A percentile compares a stretch with the other conserved stretches of the same genome.
phyloP scores from a whole-genome alignment of 53 echinoderm and acorn worm species.

The Patiria pectinifera region DNA sequence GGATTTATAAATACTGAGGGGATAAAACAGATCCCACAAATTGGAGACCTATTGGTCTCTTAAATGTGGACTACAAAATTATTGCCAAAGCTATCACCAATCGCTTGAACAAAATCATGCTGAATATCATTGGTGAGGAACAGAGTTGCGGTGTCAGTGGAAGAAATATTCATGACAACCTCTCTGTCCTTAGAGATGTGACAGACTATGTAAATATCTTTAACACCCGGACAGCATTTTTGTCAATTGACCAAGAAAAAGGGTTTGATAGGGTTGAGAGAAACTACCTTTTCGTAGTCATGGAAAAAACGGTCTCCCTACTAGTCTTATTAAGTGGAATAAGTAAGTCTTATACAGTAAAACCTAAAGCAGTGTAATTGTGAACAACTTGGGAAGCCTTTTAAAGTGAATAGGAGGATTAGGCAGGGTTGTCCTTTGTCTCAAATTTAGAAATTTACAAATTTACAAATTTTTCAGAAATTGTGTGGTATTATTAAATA shows the following conservation, averaged over 20 bases:
- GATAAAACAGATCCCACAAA: neutral
- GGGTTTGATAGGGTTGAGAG: neutral
- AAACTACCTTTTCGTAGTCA: neutral
- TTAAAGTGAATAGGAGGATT: slow-evolving; percentile 2
- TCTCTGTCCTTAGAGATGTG: neutral
- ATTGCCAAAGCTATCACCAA: neutral
- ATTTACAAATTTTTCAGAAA: too few species aligned
- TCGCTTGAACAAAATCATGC: neutral
- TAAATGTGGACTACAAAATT: slow-evolving; percentile 11
- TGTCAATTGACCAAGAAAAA: neutral
- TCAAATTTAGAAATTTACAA: too few species aligned
- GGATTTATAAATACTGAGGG: neutral
- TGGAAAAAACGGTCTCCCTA: neutral
- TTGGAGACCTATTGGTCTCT: slow-evolving; percentile 1
- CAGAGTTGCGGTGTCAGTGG: neutral
- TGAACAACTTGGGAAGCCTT: neutral
- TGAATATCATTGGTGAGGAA: neutral
- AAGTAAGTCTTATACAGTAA: too few species aligned
- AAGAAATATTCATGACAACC: slow-evolving; percentile 7
- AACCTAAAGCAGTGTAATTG: neutral
- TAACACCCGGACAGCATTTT: neutral
- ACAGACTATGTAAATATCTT: neutral
- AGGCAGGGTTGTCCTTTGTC: slow-evolving; percentile 18
- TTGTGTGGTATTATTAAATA: too few species aligned
- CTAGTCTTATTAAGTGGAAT: neutral